Base-by-base conservation (phyloP, 1,140 invertebrate genomes). In the Helicoverpa armigera region DNA sequence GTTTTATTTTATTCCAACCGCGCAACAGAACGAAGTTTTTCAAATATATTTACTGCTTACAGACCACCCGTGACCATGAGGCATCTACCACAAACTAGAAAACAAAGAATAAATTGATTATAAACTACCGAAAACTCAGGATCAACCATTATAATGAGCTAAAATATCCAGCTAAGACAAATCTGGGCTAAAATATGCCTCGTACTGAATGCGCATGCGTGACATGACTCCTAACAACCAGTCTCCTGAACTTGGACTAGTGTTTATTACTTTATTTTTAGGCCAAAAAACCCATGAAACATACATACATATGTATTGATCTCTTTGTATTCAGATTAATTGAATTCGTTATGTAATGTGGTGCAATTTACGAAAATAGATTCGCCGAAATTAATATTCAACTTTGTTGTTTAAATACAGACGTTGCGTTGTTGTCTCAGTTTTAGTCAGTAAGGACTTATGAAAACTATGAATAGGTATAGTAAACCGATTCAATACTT, bases 131-230 rank as follows among this genome's bases (percentile, higher is more conserved):
- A 72, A 54, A 72, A 31, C 48, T 16, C 50, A 23, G 0, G 7
- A 50, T n/a, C 4, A 23, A n/a, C 10, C 4, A 54, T 65, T 65
- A 14, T 54, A 72, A 70, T 70, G 48, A 70, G 48, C 23, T 31
- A 48, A 50, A 72, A 53, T 72, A 72, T 3, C 2, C 67, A 51
- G 9, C 61, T 67, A 16, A 67, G 50, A 54, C 56, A 18, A 35
- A 54, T 67, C 61, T 77, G 54, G 50, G 29, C 29, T 56, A 56
- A 77, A 77, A 31, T 65, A 77, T 67, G 29, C 50, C 56, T 58
- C 75, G n/a, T 23, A 77, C 54, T 35, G n/a, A 16, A 29, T 53
- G 13, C n/a, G 9, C 16, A 14, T 4, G 23, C 75, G 61, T 65
- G 75, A 12, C 16, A 2, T 13, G 72, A n/a, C 13, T 54, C 12